phyloP scores from a whole-genome alignment of 2,888 invertebrate species.

The Horisme vitalbata region DNA sequence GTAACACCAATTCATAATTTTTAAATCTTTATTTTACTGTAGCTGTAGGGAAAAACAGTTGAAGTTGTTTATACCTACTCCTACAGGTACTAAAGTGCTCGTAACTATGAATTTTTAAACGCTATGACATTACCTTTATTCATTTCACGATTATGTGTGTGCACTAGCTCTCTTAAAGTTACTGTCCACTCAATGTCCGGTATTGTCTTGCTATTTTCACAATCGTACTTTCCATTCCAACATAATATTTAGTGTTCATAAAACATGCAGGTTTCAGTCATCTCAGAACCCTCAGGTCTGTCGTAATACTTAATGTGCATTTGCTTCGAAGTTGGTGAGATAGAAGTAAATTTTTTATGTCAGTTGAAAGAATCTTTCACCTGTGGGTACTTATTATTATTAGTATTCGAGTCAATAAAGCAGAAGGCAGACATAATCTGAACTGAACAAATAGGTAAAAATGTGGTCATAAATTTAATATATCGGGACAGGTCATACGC shows the following conservation, averaged over 20 bases:
- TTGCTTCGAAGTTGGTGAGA: constrained; percentile 7
- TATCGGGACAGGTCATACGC: too few species aligned
- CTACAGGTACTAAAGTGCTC: too few species aligned
- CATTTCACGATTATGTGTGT: too few species aligned
- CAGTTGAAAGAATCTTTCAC: background rate
- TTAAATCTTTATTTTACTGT: too few species aligned
- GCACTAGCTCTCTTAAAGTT: too few species aligned
- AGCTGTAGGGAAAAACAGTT: too few species aligned
- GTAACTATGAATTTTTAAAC: too few species aligned
- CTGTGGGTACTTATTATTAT: background rate
- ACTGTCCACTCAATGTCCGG: background rate
- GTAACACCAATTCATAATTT: too few species aligned
- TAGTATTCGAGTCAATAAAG: background rate
- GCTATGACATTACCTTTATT: too few species aligned
- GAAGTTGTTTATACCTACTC: too few species aligned
- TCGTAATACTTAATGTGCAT: constrained; percentile 12
- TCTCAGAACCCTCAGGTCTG: constrained; percentile 20
- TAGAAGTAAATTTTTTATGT: constrained; percentile 6
- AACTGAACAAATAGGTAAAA: too few species aligned
- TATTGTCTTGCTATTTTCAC: constrained; percentile 1
- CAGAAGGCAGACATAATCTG: background rate
- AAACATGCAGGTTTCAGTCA: constrained; percentile 22
- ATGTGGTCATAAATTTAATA: too few species aligned
- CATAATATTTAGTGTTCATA: constrained; percentile 24
- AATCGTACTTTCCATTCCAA: constrained; percentile 1